These are phyloP conservation scores for Chaetodon trifasciatus DNA, from an alignment of 2,797 vertebrate species.

Conservation along the genomic window DNA sequence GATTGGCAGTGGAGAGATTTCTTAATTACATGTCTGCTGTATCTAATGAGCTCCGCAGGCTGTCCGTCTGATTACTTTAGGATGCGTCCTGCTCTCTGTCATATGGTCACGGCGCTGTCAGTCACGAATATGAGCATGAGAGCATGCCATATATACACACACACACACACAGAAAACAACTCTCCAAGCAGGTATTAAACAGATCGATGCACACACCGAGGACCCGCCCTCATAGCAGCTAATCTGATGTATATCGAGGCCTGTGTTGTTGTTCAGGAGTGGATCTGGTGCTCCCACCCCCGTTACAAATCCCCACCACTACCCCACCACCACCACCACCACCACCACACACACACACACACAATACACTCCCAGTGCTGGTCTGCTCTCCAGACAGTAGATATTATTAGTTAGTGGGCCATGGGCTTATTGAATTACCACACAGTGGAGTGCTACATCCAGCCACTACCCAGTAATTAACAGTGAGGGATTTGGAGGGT, in stretches of 20 bases:
- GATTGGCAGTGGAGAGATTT: slow-evolving; percentile 62
- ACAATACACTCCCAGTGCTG: slow-evolving; percentile 34
- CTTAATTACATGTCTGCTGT: slow-evolving; percentile 75
- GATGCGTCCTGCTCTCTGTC: slow-evolving; percentile 64
- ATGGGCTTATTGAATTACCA: slow-evolving; percentile 81
- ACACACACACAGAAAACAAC: slow-evolving; percentile 1
- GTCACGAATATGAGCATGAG: slow-evolving; percentile 24
- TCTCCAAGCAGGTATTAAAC: slow-evolving; percentile 25
- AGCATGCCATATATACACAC: not conserved
- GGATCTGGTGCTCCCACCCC: slow-evolving; percentile 29
- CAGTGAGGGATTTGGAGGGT: slow-evolving; percentile 69
- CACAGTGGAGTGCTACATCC: slow-evolving; percentile 68
- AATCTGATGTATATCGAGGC: slow-evolving; percentile 55
- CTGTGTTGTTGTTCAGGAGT: slow-evolving; percentile 44
- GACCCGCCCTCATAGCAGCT: slow-evolving; percentile 47
- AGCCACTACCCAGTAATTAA: slow-evolving; percentile 77
- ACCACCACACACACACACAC: slow-evolving; percentile 3
- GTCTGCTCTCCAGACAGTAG: slow-evolving; percentile 67
- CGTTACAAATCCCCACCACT: not conserved
- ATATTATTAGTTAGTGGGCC: slow-evolving; percentile 82
- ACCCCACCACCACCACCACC: slow-evolving; percentile 13
- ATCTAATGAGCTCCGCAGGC: slow-evolving; percentile 72
- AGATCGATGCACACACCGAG: slow-evolving; percentile 35
- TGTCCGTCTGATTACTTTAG: slow-evolving; percentile 72
- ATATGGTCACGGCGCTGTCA: slow-evolving; percentile 43